phyloP scores from a whole-genome alignment of 2,797 vertebrate species.

The Coregonus suidteri region DNA sequence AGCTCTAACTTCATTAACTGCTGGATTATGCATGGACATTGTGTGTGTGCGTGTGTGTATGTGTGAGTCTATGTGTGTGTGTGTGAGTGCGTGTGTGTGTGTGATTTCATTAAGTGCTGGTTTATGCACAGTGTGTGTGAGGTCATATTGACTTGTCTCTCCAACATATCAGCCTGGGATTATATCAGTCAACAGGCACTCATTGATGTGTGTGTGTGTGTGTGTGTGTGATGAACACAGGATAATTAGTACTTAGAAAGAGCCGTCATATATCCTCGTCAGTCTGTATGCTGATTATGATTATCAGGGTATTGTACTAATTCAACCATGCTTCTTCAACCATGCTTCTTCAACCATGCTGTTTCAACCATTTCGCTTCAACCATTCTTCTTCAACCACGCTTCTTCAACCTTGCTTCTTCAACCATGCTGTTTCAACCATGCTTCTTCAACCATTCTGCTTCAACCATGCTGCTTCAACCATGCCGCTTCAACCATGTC shows the following conservation, averaged over 20 bases:
- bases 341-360: conserved; percentile 78
- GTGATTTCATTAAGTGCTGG: conserved; percentile 16
- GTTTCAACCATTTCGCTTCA: too few species aligned
- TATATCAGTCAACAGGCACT: conserved; percentile 77
- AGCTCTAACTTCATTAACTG: conserved; percentile 69
- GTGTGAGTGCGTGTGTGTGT: too few species aligned
- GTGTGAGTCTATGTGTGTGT: too few species aligned
- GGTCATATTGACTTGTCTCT: conserved; percentile 78
- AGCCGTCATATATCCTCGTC: conserved; percentile 57
- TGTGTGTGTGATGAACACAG: conserved; percentile 67
- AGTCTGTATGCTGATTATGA: conserved; percentile 60
- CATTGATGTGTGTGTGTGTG: conserved; percentile 51
- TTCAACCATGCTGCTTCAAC: too few species aligned
- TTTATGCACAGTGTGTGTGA: conserved; percentile 8
- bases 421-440: too few species aligned
- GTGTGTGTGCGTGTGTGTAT: conserved; percentile 10
- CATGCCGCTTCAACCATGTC: too few species aligned
- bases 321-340: conserved; percentile 84
- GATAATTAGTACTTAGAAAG: conserved; percentile 75
- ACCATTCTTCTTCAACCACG: too few species aligned
- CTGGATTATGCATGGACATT: conserved; percentile 66
- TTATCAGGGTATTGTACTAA: conserved; percentile 92
- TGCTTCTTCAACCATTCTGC: too few species aligned
- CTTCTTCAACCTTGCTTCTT: too few species aligned
- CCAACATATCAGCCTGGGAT: conserved; percentile 75